These are phyloP conservation scores for Malurus leucopterus DNA, from an alignment of 2,797 vertebrate species.

Conservation along the genomic window DNA sequence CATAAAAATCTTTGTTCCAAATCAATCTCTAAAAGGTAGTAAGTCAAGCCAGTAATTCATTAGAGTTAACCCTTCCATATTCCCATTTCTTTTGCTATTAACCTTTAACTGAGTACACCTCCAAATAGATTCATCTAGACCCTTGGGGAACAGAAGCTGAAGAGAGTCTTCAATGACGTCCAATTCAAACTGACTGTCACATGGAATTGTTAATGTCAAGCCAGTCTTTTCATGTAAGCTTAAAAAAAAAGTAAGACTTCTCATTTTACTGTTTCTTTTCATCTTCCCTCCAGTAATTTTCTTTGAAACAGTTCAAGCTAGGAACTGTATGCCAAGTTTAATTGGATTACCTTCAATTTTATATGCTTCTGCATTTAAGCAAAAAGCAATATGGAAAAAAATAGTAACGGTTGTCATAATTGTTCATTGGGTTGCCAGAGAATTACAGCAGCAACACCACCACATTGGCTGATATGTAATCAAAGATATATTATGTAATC, in stretches of 20 bases:
- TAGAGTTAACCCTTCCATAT: not conserved
- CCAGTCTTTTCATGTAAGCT: not conserved
- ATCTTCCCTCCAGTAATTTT: not conserved
- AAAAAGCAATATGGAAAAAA: not conserved
- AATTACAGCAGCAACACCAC: not conserved
- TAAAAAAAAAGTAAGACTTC: not conserved
- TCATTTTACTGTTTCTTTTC: not conserved
- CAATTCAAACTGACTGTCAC: not conserved
- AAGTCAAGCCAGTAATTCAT: not conserved
- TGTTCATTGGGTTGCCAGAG: not conserved
- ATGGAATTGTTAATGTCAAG: not conserved
- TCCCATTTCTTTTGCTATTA: not conserved
- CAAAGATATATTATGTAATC: not conserved
- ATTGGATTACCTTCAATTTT: not conserved
- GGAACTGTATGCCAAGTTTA: not conserved
- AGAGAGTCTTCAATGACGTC: not conserved
- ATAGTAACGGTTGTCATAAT: not conserved
- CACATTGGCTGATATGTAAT: not conserved
- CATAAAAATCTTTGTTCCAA: not conserved
- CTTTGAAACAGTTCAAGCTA: not conserved
- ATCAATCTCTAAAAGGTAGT: not conserved
- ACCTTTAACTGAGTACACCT: not conserved
- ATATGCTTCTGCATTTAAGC: not conserved
- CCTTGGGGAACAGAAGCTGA: not conserved
- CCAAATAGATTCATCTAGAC: not conserved